Evolutionary conservation across 2,113 vertebrate genomes (phyloP).

Genomic region (Regulus satrapa): DNA sequence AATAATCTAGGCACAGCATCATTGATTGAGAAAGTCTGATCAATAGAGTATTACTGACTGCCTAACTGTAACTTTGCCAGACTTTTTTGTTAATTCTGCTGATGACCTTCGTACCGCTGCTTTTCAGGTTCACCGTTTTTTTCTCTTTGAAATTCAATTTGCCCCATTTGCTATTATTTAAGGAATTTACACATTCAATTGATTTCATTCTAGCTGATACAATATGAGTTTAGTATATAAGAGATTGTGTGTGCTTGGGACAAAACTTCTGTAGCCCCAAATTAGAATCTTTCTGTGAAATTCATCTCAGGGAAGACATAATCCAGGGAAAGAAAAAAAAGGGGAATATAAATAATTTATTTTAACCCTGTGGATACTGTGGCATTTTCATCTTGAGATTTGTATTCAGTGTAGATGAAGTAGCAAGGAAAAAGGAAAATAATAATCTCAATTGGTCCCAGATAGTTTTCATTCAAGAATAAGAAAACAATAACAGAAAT

Average conservation of each 20-base stretch:
- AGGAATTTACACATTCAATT: conserved; percentile 74
- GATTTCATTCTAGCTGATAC: conserved; percentile 65
- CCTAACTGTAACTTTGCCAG: conserved; percentile 82
- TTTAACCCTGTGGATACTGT: neutral
- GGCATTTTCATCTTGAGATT: neutral
- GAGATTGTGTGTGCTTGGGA: conserved; percentile 13
- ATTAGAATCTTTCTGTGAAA: conserved; percentile 18
- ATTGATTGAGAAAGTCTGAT: conserved; percentile 83
- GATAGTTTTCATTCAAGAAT: neutral
- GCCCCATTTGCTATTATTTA: conserved; percentile 77
- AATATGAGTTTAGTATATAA: conserved; percentile 52
- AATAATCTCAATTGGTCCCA: neutral
- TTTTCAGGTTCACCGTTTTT: conserved; percentile 71
- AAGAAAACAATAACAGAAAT: neutral
- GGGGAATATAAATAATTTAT: neutral
- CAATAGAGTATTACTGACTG: conserved; percentile 82
- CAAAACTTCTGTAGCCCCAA: conserved; percentile 24
- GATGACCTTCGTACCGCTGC: conserved; percentile 75
- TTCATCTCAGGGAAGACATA: neutral
- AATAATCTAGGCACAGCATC: conserved; percentile 80
- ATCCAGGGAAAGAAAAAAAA: neutral
- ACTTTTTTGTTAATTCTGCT: conserved; percentile 78
- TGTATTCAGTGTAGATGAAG: neutral
- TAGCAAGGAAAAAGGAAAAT: neutral
- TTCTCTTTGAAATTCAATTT: conserved; percentile 80